These are phyloP conservation scores for Plumapathes pennacea DNA, from an alignment of 92 coral and sea anemone species.

Conservation along the genomic window DNA sequence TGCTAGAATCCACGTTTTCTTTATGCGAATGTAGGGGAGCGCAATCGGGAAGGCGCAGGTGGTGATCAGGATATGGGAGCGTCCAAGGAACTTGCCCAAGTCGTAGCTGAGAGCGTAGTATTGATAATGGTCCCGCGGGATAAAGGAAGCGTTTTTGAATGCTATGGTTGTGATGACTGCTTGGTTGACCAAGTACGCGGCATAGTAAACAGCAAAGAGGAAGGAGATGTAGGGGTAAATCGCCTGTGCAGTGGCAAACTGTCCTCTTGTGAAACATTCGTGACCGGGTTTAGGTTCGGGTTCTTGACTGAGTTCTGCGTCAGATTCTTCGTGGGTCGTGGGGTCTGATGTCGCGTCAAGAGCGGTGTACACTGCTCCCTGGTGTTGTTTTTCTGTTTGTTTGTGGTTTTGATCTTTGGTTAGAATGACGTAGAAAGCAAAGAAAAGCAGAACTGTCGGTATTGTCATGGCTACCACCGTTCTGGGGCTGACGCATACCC, in stretches of 20 bases:
- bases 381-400: not conserved
- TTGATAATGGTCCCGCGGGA: constrained; percentile 81
- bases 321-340: too few relatives aligned
- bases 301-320: too few relatives aligned
- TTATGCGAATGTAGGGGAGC: constrained; percentile 57
- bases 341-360: not conserved
- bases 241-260: constrained; percentile 41
- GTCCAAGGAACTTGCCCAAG: constrained; percentile 76
- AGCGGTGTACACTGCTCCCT: constrained; percentile 1
- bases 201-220: constrained; percentile 68
- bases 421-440: constrained; percentile 23
- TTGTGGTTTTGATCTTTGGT: constrained; percentile 10
- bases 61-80: constrained; percentile 68
- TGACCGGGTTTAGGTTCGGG: too few relatives aligned
- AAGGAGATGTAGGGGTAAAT: constrained; percentile 60
- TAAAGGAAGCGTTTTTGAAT: constrained; percentile 56
- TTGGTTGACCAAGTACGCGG: constrained; percentile 80
- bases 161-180: constrained; percentile 79
- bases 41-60: constrained; percentile 50
- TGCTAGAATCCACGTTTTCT: constrained; percentile 77
- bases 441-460: constrained; percentile 37
- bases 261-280: constrained; percentile 31
- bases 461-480: constrained; percentile 35
- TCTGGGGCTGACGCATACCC: constrained; percentile 46
- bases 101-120: constrained; percentile 76